Conservation (phyloP, 2,113 vertebrate species). For the Odocoileus virginianus region DNA sequence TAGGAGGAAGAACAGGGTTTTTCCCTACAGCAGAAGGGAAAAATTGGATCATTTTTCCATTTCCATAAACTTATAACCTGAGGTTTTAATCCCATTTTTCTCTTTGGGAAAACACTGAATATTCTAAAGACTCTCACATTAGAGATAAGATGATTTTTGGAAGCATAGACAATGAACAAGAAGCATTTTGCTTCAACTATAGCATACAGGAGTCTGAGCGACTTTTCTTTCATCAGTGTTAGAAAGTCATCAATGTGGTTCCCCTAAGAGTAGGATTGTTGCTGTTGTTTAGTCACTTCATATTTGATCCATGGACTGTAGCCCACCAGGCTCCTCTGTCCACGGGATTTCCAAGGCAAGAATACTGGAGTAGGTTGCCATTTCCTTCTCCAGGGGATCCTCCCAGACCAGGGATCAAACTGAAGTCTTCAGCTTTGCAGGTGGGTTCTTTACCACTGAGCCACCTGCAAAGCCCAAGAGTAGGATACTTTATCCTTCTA, state of each 20-base stretch:
- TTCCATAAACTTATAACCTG: not conserved
- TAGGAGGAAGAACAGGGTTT: not conserved
- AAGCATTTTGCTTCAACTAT: not conserved
- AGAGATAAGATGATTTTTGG: not conserved
- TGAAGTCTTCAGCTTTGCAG: not conserved
- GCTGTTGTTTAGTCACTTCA: not conserved
- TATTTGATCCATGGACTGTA: not conserved
- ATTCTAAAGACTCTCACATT: not conserved
- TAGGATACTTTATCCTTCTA: not conserved
- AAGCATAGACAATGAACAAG: not conserved
- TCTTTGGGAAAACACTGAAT: not conserved
- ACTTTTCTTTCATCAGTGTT: not conserved
- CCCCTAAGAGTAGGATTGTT: not conserved
- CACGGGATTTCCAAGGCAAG: not conserved
- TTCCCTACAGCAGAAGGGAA: not conserved
- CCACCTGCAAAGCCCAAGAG: not conserved
- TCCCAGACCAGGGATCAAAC: not conserved
- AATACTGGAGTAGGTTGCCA: not conserved
- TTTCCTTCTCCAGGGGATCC: not conserved
- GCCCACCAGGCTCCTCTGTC: not conserved
- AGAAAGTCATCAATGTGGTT: not conserved
- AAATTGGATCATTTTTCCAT: not conserved
- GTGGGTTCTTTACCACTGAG: not conserved
- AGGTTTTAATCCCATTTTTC: not conserved
- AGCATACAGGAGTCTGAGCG: not conserved